phyloP scores from a whole-genome alignment of 1,140 invertebrate species.

The Mesaphorura yosii region DNA sequence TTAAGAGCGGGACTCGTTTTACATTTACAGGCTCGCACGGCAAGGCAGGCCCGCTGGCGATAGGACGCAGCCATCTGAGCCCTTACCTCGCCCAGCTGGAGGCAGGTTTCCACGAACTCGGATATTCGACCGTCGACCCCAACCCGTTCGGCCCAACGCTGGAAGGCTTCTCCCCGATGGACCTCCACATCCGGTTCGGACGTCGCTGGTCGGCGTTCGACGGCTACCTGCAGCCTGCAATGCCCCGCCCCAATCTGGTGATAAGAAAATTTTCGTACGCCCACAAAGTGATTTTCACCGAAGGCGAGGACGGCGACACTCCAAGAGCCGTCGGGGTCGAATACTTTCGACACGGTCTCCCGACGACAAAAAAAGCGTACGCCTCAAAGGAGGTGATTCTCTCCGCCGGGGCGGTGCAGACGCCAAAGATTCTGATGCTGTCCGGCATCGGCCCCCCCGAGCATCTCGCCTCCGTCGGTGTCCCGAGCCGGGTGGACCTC shows the following conservation, averaged over 20 bases:
- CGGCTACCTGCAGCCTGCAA: constrained; percentile 16
- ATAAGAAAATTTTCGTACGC: constrained; percentile 24
- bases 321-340: constrained; percentile 25
- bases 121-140: neutral
- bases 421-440: constrained; percentile 22
- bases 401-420: constrained; percentile 23
- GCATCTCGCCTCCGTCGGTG: constrained; percentile 8
- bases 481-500: constrained; percentile 8
- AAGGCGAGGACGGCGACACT: constrained; percentile 15
- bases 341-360: constrained; percentile 20
- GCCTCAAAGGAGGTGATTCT: constrained; percentile 25
- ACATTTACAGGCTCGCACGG: constrained; percentile 13
- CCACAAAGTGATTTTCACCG: constrained; percentile 14
- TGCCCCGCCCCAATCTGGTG: constrained; percentile 12
- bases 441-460: constrained; percentile 23
- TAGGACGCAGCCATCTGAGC: constrained; percentile 11
- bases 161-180: constrained; percentile 24
- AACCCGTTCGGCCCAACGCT: neutral
- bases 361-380: constrained; percentile 7
- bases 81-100: constrained; percentile 6
- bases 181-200: constrained; percentile 18
- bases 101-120: neutral
- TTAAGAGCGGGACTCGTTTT: neutral
- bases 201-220: constrained; percentile 15
- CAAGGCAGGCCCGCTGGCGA: constrained; percentile 13